Evolutionary conservation across 2,797 vertebrate species (phyloP), one percentile per base, ranked within the genome.

Genomic region (Ctenochaetus hawaiiensis): DNA sequence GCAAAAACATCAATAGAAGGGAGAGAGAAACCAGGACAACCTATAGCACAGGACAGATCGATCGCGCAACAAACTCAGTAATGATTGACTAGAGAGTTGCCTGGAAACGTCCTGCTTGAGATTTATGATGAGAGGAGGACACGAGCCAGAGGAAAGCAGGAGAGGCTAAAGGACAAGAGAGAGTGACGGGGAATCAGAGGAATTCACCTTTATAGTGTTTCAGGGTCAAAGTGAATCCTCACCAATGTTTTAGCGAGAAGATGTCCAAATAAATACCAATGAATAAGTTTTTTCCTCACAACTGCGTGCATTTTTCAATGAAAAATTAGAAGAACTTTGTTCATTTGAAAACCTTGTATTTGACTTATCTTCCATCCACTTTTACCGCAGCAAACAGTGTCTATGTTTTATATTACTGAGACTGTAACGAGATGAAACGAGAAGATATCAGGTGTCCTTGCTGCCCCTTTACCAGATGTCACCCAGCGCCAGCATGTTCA

Each of bases 11-110:
- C 89, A 88, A 90, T 91, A 89, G 80, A 9, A 18, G 22, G 68
- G 72, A 58, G 77, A 77, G 80, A 83, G 87, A 83, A 81, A 73
- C 86, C 89, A 82, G 88, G 85, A 91, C 86, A 92, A 91, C 91
- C 82, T 90, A 92, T 90, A 91, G 90, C 83, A 81, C 62, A 80
- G 84, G 83, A 90, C 72, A 67, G 87, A 92, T 93, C 90, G n/a
- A 93, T 92, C 79, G 75, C 30, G 18, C 85, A 89, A 92, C 92
- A 93, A 93, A 94, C 87, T 90, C 91, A 80, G 91, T 90, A 89
- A 92, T 92, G 91, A 94, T 92, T 91, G 89, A 93, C 88, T 88
- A 81, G 89, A 91, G 86, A 92, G 87, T 86, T 89, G 85, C 84
- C 90, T 87, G 75, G 87, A 89, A 84, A 90, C 62, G 71, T 87